A percentile compares a stretch with the other conserved stretches of the same genome.
Evolutionary conservation across 2,888 invertebrate genomes (phyloP).

Genomic region (Uloborus plumipes): DNA sequence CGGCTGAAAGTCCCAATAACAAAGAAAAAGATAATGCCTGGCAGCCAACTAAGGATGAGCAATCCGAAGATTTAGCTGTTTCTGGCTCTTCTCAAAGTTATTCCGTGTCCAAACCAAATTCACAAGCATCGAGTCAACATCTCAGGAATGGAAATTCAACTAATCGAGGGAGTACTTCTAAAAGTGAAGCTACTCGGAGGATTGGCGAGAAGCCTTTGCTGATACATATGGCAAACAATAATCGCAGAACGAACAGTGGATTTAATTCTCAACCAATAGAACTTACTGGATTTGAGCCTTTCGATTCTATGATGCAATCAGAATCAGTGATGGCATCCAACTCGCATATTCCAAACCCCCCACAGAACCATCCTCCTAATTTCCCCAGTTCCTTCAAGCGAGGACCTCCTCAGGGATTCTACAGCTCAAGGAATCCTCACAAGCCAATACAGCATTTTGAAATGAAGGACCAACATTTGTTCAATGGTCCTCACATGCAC

Average conservation of each 20-base stretch:
- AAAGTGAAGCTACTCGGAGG: conserved; percentile 21
- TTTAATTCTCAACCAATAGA: conserved; percentile 37
- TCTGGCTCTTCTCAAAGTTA: conserved; percentile 28
- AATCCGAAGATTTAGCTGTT: conserved; percentile 22
- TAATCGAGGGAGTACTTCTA: not conserved
- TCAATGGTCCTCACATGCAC: conserved; percentile 9
- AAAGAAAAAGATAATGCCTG: conserved; percentile 20
- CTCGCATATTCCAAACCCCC: conserved; percentile 17
- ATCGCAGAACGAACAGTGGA: not conserved
- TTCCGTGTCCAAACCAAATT: not conserved
- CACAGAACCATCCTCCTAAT: conserved; percentile 11
- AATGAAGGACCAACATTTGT: conserved; percentile 33
- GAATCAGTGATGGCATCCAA: conserved; percentile 27
- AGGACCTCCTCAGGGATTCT: conserved; percentile 33
- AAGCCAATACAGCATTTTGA: conserved; percentile 28
- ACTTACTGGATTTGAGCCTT: conserved; percentile 56
- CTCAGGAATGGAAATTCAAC: conserved; percentile 3
- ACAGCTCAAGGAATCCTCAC: conserved; percentile 27
- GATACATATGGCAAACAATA: conserved; percentile 1
- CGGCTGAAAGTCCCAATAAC: not conserved
- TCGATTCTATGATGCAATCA: conserved; percentile 42
- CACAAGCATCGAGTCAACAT: not conserved
- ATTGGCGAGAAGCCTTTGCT: conserved; percentile 25
- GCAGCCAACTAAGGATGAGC: conserved; percentile 11
- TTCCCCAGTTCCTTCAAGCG: conserved; percentile 25